Conservation (phyloP, 2,888 invertebrate species). For the Chirona hameri region DNA sequence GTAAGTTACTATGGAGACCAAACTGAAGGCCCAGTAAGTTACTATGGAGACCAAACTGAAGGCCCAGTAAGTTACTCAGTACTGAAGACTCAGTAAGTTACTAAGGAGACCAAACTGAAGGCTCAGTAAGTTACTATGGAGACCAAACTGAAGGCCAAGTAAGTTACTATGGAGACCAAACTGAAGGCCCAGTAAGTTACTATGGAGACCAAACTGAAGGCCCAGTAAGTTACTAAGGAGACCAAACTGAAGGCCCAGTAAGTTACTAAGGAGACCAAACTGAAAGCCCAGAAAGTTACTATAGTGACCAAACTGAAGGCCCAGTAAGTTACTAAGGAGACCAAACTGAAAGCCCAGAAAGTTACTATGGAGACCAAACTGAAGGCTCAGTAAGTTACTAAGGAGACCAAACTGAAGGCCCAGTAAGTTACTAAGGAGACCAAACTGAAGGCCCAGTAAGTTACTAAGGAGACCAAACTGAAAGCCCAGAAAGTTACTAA, state of each 20-base stretch:
- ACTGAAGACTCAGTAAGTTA: too few relatives aligned
- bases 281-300: conserved; percentile 38
- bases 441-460: too few relatives aligned
- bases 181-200: too few relatives aligned
- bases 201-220: conserved; percentile 37
- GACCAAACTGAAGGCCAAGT: conserved; percentile 39
- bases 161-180: neutral
- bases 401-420: conserved; percentile 37
- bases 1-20: conserved; percentile 30
- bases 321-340: neutral
- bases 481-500: too few relatives aligned
- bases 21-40: too few relatives aligned
- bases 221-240: conserved; percentile 34
- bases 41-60: conserved; percentile 36
- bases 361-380: neutral
- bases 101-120: too few relatives aligned
- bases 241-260: too few relatives aligned
- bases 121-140: neutral
- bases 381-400: too few relatives aligned
- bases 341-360: conserved; percentile 39
- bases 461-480: too few relatives aligned
- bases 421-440: conserved; percentile 33
- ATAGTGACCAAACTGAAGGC: too few relatives aligned
- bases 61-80: conserved; percentile 38
- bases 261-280: conserved; percentile 32